phyloP scores from a whole-genome alignment of 2,888 invertebrate genomes.

The Leucoma salicis region DNA sequence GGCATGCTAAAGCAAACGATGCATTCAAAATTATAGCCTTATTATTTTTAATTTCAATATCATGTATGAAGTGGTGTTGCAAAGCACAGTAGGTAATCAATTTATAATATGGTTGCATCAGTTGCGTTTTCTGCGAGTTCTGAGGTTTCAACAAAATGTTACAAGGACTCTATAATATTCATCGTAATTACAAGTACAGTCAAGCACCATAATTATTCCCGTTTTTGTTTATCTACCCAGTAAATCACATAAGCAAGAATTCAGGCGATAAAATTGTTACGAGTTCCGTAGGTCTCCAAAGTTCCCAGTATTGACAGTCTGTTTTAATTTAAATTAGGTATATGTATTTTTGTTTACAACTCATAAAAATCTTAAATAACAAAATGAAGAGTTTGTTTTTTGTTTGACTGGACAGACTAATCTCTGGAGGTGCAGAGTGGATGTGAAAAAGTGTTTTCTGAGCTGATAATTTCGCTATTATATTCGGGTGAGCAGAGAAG shows the following conservation, averaged over 20 bases:
- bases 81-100: constrained; percentile 31
- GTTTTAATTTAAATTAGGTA: too few relatives aligned
- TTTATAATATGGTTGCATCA: constrained; percentile 33
- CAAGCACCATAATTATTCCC: constrained; percentile 43
- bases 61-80: constrained; percentile 12
- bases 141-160: constrained; percentile 52
- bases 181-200: constrained; percentile 46
- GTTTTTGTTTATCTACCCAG: constrained; percentile 30
- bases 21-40: constrained; percentile 11
- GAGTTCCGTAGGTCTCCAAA: too few relatives aligned
- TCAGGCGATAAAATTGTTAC: too few relatives aligned
- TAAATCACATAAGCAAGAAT: constrained; percentile 31
- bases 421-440: too few relatives aligned
- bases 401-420: too few relatives aligned
- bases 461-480: too few relatives aligned
- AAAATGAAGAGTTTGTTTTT: too few relatives aligned
- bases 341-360: too few relatives aligned
- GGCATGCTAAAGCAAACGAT: constrained; percentile 10
- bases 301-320: too few relatives aligned
- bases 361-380: too few relatives aligned
- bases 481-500: too few relatives aligned
- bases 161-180: constrained; percentile 53
- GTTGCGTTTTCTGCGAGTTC: constrained; percentile 36
- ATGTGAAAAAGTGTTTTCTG: too few relatives aligned
- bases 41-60: constrained; percentile 16